A percentile compares a stretch with the other conserved stretches of the same genome.
phyloP scores from a whole-genome alignment of 2,888 invertebrate species.

The Drosophila suboccidentalis region DNA sequence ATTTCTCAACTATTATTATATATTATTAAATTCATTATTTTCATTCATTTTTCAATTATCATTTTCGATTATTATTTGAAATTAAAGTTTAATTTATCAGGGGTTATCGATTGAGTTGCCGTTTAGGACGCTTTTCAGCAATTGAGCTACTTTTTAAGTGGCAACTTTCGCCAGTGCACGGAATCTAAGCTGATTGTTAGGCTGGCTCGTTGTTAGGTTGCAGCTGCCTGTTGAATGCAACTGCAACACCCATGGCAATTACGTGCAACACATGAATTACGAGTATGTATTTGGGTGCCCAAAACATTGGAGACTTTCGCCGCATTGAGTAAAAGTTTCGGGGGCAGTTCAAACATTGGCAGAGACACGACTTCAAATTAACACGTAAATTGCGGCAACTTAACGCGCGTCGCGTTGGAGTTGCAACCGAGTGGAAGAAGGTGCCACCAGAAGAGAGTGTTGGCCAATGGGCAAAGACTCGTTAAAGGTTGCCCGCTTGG shows the following conservation, averaged over 20 bases:
- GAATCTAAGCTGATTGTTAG: constrained; percentile 39
- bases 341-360: constrained; percentile 60
- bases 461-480: constrained; percentile 52
- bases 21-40: too few species aligned
- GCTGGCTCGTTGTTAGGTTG: constrained; percentile 14
- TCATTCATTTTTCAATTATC: too few species aligned
- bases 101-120: constrained; percentile 14
- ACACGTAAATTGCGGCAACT: constrained; percentile 77
- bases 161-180: constrained; percentile 49
- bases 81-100: not conserved
- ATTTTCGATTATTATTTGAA: not conserved
- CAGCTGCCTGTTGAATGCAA: constrained; percentile 40
- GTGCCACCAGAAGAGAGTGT: constrained; percentile 42
- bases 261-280: constrained; percentile 64
- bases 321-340: constrained; percentile 57
- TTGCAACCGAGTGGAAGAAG: constrained; percentile 18
- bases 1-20: too few species aligned
- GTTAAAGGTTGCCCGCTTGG: constrained; percentile 66
- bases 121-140: constrained; percentile 5
- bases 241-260: constrained; percentile 53
- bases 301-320: constrained; percentile 60
- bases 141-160: constrained; percentile 33
- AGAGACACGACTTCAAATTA: constrained; percentile 76
- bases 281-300: constrained; percentile 13
- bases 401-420: constrained; percentile 60